Percentiles rank a stretch among this genome's conserved stretches.
phyloP scores from a whole-genome alignment of 1,140 invertebrate genomes.

The Cephus cinctus region DNA sequence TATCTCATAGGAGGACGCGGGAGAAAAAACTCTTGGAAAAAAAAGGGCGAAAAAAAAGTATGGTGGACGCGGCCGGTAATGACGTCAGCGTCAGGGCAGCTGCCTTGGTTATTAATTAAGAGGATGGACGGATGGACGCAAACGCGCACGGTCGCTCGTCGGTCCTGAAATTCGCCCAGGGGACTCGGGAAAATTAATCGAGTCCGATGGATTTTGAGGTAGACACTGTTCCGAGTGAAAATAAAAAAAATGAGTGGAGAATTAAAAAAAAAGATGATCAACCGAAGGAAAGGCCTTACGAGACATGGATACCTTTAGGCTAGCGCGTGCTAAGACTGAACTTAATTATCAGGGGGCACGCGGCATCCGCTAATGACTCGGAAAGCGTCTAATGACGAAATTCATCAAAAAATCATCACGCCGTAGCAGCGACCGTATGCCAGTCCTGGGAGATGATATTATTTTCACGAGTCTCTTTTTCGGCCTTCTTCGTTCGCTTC shows the following conservation, averaged over 20 bases:
- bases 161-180: conserved; percentile 40
- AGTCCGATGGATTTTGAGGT: conserved; percentile 35
- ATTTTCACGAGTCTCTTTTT: too few relatives aligned
- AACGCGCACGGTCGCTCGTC: conserved; percentile 23
- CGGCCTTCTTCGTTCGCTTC: too few relatives aligned
- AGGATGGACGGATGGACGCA: conserved; percentile 36
- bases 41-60: too few relatives aligned
- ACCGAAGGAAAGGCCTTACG: neutral
- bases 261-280: too few relatives aligned
- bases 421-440: too few relatives aligned
- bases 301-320: conserved; percentile 43
- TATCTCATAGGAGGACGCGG: conserved; percentile 33
- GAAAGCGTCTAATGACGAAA: conserved; percentile 32
- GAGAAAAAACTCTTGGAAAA: conserved; percentile 20
- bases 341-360: conserved; percentile 32
- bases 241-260: too few relatives aligned
- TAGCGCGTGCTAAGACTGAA: conserved; percentile 29
- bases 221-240: too few relatives aligned
- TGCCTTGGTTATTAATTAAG: conserved; percentile 53
- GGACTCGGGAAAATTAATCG: conserved; percentile 44
- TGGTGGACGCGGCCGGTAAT: conserved; percentile 43
- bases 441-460: too few relatives aligned
- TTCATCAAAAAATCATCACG: conserved; percentile 43
- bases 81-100: conserved; percentile 44
- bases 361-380: conserved; percentile 28